Evolutionary conservation across 2,797 vertebrate genomes (phyloP).

Genomic region (Amniataba percoides): DNA sequence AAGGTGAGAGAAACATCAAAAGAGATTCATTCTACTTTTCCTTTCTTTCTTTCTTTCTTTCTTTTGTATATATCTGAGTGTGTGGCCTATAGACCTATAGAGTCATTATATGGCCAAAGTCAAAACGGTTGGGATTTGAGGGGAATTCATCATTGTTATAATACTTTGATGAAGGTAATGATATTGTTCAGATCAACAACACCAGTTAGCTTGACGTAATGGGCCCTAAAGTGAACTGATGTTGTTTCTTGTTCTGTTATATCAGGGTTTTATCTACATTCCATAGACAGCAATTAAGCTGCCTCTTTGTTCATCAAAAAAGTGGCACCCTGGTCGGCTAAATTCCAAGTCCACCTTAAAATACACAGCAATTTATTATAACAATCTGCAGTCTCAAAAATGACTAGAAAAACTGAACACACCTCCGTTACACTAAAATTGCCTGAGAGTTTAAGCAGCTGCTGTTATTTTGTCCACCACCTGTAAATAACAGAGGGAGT

Average conservation of each 20-base stretch:
- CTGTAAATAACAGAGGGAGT: conserved; percentile 46
- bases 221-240: not conserved
- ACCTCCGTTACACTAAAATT: not conserved
- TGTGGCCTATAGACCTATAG: not conserved
- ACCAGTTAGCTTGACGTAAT: not conserved
- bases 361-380: not conserved
- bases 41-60: no score
- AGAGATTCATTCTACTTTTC: no score
- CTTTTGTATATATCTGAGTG: no score
- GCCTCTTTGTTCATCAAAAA: not conserved
- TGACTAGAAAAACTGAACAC: not conserved
- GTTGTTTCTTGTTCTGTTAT: not conserved
- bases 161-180: not conserved
- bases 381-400: not conserved
- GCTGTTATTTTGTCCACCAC: conserved; percentile 42
- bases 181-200: not conserved
- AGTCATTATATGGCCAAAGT: not conserved
- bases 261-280: not conserved
- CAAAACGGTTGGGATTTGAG: not conserved
- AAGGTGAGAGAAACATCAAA: no score
- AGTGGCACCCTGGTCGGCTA: not conserved
- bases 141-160: not conserved
- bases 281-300: not conserved
- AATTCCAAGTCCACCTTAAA: not conserved
- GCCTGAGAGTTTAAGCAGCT: not conserved